Percentiles rank a stretch among this genome's conserved stretches.
Conservation (phyloP, 1,140 invertebrate genomes). For the Halyomorpha halys region DNA sequence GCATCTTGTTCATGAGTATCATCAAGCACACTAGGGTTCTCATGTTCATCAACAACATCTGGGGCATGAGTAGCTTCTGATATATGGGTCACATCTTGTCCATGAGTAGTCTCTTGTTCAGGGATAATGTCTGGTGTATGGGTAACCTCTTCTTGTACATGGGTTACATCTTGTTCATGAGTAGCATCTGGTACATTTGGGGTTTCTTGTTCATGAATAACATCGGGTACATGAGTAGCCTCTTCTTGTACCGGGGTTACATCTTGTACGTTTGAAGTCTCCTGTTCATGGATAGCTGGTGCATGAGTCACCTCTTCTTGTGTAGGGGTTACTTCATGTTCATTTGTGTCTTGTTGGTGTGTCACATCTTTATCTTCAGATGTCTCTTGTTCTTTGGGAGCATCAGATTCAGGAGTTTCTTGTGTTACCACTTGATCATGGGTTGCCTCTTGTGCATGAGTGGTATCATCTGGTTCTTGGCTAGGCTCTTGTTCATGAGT, state of each 20-base stretch:
- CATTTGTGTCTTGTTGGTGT: not conserved
- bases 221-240: conserved; percentile 2
- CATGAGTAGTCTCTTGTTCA: not conserved
- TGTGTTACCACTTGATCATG: not conserved
- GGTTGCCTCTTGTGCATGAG: not conserved
- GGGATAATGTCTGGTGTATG: not conserved
- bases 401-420: not conserved
- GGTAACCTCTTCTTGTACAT: not conserved
- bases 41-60: no score
- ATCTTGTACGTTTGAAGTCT: not conserved
- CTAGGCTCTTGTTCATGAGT: conserved; percentile 4
- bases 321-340: not conserved
- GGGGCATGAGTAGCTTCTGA: no score
- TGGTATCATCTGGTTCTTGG: conserved; percentile 22
- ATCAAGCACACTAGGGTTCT: no score
- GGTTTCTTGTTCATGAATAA: not conserved
- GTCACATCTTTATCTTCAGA: not conserved
- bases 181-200: not conserved
- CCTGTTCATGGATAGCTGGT: not conserved
- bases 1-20: not conserved
- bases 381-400: no score
- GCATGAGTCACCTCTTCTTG: not conserved
- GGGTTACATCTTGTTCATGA: not conserved
- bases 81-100: no score
- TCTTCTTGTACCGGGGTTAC: not conserved